A percentile compares a stretch with the other conserved stretches of the same genome.
These are phyloP conservation scores for Ophion obscuratus DNA, from an alignment of 2,888 invertebrate species.

Conservation along the genomic window DNA sequence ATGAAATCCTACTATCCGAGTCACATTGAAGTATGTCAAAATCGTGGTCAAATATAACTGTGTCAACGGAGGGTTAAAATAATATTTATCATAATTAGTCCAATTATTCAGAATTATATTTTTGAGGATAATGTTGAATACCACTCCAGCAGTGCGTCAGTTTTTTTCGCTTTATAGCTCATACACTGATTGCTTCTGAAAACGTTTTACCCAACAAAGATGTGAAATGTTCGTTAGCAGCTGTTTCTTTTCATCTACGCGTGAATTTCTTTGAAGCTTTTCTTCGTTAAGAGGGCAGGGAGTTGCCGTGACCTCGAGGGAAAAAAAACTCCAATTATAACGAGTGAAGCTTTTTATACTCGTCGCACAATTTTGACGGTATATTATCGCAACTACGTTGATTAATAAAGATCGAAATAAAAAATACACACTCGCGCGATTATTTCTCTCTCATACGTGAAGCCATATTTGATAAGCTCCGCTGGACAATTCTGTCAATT, in stretches of 20 bases:
- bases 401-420: constrained; percentile 29
- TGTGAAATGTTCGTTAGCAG: not conserved
- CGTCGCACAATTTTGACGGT: not conserved
- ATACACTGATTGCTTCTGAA: not conserved
- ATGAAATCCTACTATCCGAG: too few species aligned
- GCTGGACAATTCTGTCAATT: not conserved
- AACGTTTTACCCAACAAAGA: not conserved
- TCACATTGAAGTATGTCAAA: too few species aligned
- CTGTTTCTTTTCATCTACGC: not conserved
- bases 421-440: not conserved
- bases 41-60: too few species aligned
- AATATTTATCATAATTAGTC: too few species aligned
- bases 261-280: not conserved
- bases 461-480: not conserved
- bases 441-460: not conserved
- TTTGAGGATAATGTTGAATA: not conserved
- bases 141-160: not conserved
- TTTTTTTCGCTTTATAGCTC: not conserved
- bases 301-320: not conserved
- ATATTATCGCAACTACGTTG: not conserved
- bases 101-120: not conserved
- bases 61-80: too few species aligned
- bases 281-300: not conserved
- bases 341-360: not conserved
- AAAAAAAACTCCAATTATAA: constrained; percentile 15